Base-by-base conservation (phyloP, 2,797 vertebrate species). In the Cetoscarus ocellatus region DNA sequence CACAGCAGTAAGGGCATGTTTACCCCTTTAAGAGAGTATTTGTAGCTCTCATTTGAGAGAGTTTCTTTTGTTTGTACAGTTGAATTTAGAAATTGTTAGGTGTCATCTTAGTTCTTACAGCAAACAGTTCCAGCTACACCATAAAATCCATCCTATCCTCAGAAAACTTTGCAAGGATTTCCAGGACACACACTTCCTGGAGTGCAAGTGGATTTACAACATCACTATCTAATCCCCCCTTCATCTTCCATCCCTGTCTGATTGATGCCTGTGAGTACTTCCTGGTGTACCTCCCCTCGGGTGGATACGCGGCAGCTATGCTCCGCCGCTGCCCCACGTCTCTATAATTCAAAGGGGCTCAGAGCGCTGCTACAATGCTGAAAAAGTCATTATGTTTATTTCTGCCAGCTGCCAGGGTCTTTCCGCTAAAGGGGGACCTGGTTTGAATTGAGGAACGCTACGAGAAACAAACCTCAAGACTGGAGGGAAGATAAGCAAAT, bases 311-410 rank as follows among this genome's bases (percentile, higher is more conserved):
- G 48, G 85, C 82, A 79, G 83, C 75, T 82, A 69, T 60, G 50
- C 81, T 86, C 70, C 66, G 64, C 40, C 34, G 44, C 77, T 73
- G 50, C 81, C 86, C 82, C 67, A 71, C 78, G 77, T 92, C 86
- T 87, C 79, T 86, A 87, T 91, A 91, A 91, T 85, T 91, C 83
- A 92, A 90, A 90, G 58, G 71, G 73, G 76, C 73, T 88, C 65
- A 18, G 66, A 88, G 73, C 70, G 40, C 67, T 52, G 88, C 77
- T 82, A 82, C 85, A 86, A 89, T 52, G 65, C 87, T 90, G 90
- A 93, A 88, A 93, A 93, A 91, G 75, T 85, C 90, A 91, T 92
- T 91, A 90, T 73, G 79, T 91, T 93, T 92, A 91, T 90, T 91
- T 88, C 86, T 92, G 91, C 92, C 92, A 94, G 93, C 92, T 93